Evolutionary conservation across 1,140 invertebrate genomes (phyloP).

Genomic region (Polyergus mexicanus): DNA sequence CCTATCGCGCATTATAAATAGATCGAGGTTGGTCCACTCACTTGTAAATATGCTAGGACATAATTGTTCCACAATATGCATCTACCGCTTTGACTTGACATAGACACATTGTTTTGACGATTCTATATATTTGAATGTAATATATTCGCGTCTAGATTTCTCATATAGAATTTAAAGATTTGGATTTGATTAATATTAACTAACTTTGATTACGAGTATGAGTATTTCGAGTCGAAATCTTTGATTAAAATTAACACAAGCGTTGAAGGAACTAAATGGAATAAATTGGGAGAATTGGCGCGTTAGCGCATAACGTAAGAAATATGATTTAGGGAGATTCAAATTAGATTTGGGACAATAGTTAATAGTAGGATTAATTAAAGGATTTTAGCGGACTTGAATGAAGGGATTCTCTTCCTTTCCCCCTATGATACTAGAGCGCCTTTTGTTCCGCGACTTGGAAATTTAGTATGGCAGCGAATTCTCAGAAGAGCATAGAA

Average conservation of each 20-base stretch:
- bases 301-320: neutral
- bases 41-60: constrained; percentile 58
- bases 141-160: constrained; percentile 4
- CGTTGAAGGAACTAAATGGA: neutral
- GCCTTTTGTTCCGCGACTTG: constrained; percentile 32
- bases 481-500: constrained; percentile 1
- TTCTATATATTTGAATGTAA: neutral
- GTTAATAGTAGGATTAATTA: constrained; percentile 11
- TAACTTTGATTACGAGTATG: constrained; percentile 44
- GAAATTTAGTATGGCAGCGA: constrained; percentile 26
- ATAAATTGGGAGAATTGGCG: neutral
- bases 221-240: neutral
- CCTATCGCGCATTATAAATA: constrained; percentile 57
- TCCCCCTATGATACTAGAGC: too few species aligned
- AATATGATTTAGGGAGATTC: neutral
- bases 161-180: neutral
- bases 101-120: constrained; percentile 20
- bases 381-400: constrained; percentile 28
- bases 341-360: constrained; percentile 24
- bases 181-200: constrained; percentile 16
- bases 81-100: constrained; percentile 35
- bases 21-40: constrained; percentile 66
- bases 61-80: constrained; percentile 51
- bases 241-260: constrained; percentile 27
- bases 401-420: neutral